phyloP scores from a whole-genome alignment of 2,888 invertebrate species.

The Frankliniella fusca region DNA sequence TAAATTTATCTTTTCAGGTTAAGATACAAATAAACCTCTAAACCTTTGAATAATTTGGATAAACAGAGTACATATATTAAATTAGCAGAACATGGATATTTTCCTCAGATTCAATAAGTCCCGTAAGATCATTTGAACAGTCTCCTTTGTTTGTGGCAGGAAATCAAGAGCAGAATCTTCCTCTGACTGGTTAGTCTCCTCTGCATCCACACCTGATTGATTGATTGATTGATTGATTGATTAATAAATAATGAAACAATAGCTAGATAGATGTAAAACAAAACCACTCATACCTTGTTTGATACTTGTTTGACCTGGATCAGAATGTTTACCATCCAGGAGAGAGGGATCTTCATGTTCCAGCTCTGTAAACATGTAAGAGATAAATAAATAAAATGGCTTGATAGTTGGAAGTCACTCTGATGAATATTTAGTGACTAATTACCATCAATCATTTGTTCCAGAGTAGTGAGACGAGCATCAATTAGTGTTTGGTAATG shows the following conservation, averaged over 20 bases:
- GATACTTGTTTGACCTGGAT: background rate
- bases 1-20: background rate
- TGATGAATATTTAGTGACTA: constrained; percentile 31
- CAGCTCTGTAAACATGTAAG: constrained; percentile 38
- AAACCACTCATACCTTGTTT: background rate
- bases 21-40: background rate
- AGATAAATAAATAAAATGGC: constrained; percentile 8
- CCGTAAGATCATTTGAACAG: constrained; percentile 66
- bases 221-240: background rate
- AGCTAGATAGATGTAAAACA: background rate
- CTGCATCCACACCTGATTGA: background rate
- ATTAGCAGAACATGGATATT: constrained; percentile 43
- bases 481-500: constrained; percentile 70
- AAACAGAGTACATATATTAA: background rate
- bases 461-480: constrained; percentile 66
- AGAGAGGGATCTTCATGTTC: constrained; percentile 40
- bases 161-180: constrained; percentile 51
- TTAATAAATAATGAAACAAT: constrained; percentile 29
- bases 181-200: constrained; percentile 46
- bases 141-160: constrained; percentile 65
- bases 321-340: background rate
- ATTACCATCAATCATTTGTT: constrained; percentile 65
- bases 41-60: background rate
- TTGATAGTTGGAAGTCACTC: background rate
- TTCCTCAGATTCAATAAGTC: constrained; percentile 53